Base-by-base conservation (phyloP, 2,113 vertebrate genomes). In the Agelaius tricolor region DNA sequence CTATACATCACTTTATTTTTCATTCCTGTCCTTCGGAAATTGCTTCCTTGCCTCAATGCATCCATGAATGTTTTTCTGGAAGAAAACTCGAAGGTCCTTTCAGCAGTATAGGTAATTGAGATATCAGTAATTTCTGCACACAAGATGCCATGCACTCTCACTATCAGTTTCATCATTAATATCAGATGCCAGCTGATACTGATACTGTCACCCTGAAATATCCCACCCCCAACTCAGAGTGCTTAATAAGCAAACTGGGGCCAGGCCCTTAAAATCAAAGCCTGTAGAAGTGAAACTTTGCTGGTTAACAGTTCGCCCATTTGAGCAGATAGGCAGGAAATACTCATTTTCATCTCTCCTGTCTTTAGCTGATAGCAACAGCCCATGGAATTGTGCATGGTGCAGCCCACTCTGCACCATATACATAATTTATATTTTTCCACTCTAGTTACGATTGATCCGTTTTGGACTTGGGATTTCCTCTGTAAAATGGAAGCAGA, bases 191-290 rank as follows among this genome's bases (percentile, higher is more conserved):
- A 74, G 86, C 74, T 97, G 97, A 97, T 97, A 92, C 59, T 95
- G 87, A 84, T 91, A 73, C 39, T 43, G 79, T 84, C 96, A 87
- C 91, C 95, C 97, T 97, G 97, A 98, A 98, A 97, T 97, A 97
- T 89, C 85, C 93, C 80, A 76, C 37, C 62, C 81, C 46, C 90
- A 57, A 31, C 66, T 93, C 82, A 68, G 47, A 67, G 55, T 90
- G 78, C 89, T 96, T 94, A 92, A 84, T 62, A 90, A 96, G 88
- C 69, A 95, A 72, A 74, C 61, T 47, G 63, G 65, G 63, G 65
- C 84, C 90, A 87, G 92, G 93, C 88, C 88, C 74, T 88, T 95
- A 92, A 97, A 97, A 93, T 58, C 90, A 95, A 96, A 91, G 63
- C 74, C 33, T 22, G 61, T 78, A 43, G 41, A 75, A 89, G 72